Evolutionary conservation across 2,888 invertebrate genomes (phyloP), one percentile per base, ranked within the genome.

Genomic region (Dasysyrphus albostriatus): DNA sequence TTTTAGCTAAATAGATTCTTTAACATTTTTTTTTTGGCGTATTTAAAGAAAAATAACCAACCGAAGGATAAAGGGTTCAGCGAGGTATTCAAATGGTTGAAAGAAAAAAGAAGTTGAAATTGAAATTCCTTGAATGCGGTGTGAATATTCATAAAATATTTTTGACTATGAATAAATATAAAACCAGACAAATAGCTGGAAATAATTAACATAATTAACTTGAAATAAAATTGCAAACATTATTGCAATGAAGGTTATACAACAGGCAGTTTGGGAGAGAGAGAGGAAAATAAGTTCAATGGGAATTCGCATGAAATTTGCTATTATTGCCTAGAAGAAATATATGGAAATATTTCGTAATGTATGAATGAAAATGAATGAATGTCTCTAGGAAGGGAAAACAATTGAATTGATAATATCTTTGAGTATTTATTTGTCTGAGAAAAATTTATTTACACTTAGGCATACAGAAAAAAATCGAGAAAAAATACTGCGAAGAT

Each of bases 351-450:
- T 39, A 4, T 61, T 61, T 7, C 24, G 61, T 24, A 61, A 61
- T 42, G 39, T 42, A 39, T 39, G n/a, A n/a, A n/a, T n/a, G n/a
- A n/a, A n/a, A 61, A 61, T 61, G 12, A 61, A 61, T 61, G 42
- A 39, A 14, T 61, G 42, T 39, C 5, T 32, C 5, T 14, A 24
- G 14, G 14, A n/a, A 54, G 14, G 29, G 19, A 49, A 42, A 5
- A 61, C 61, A 61, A 61, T 61, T 42, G 42, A 61, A 61, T 61
- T 61, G 61, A 42, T 42, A 58, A 58, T 2, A 58, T 58, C 37
- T 61, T 42, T 24, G 0, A 12, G 8, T 14, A 14, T 14, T 12
- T 44, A 1, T 12, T 42, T 29, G 8, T 32, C 16, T 34, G n/a
- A 16, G n/a, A 58, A 16, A n/a, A 0, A n/a, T n/a, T 32, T 32